A percentile compares a stretch with the other conserved stretches of the same genome.
phyloP scores from a whole-genome alignment of 2,113 vertebrate species.

The Ahaetulla prasina region DNA sequence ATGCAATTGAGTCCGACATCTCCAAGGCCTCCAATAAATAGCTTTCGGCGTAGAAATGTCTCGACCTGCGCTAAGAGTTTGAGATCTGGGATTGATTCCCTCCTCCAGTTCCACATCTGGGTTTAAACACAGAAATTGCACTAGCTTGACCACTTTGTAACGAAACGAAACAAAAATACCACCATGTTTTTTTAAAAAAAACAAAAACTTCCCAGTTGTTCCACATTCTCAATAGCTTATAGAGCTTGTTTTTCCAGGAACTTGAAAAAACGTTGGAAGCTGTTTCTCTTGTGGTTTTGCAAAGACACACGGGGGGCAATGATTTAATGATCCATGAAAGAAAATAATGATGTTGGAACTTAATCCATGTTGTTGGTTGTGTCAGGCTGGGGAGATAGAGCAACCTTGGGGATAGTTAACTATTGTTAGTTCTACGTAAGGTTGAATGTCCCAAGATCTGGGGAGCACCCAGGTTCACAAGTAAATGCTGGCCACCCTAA shows the following conservation, averaged over 20 bases:
- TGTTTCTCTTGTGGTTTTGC: not conserved
- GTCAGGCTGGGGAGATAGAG: not conserved
- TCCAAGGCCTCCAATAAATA: not conserved
- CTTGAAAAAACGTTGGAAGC: not conserved
- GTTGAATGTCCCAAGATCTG: not conserved
- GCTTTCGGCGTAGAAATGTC: not conserved
- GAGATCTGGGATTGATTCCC: not conserved
- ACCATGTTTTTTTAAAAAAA: not conserved
- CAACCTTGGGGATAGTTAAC: not conserved
- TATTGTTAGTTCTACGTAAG: not conserved
- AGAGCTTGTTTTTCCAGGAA: not conserved
- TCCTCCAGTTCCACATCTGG: not conserved
- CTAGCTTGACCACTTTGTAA: not conserved
- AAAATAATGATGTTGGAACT: not conserved
- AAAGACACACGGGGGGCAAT: not conserved
- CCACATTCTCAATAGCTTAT: not conserved
- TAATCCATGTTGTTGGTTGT: not conserved
- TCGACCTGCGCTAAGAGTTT: not conserved
- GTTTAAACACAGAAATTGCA: constrained; percentile 9
- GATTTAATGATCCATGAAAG: not conserved
- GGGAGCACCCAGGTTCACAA: not conserved
- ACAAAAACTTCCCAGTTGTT: not conserved
- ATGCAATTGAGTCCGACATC: not conserved
- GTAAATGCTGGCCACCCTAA: not conserved
- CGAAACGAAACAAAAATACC: not conserved